Evolutionary conservation across 2,888 invertebrate genomes (phyloP).

Genomic region (Agrotis segetum): DNA sequence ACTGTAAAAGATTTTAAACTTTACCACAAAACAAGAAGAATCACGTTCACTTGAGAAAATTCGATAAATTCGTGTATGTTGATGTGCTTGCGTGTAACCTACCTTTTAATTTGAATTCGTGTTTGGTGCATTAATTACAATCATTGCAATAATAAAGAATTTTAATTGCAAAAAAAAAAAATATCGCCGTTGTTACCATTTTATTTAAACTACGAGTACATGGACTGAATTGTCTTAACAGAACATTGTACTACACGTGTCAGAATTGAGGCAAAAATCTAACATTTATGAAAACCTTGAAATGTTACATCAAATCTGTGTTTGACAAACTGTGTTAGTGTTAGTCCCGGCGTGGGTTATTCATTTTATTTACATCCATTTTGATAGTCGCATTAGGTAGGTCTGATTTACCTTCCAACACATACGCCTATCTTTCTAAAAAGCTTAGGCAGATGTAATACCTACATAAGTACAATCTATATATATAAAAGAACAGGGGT

Average conservation of each 20-base stretch:
- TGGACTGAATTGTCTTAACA: neutral
- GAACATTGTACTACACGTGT: neutral
- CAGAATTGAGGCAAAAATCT: neutral
- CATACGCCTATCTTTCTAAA: neutral
- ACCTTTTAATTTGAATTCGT: too few species aligned
- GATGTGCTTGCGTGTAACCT: too few species aligned
- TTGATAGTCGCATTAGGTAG: conserved; percentile 5
- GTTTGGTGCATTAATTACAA: too few species aligned
- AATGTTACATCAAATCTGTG: neutral
- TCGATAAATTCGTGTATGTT: too few species aligned
- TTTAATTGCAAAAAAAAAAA: too few species aligned
- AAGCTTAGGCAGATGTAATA: neutral
- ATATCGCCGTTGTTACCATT: neutral
- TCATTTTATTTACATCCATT: conserved; percentile 10
- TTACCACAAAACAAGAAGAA: too few species aligned
- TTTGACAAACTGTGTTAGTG: conserved; percentile 8
- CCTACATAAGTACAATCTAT: too few species aligned
- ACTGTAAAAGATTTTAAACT: too few species aligned
- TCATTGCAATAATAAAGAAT: too few species aligned
- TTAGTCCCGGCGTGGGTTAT: conserved; percentile 2
- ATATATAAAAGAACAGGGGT: too few species aligned
- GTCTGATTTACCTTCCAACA: conserved; percentile 5
- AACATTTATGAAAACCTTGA: conserved; percentile 19
- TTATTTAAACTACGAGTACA: neutral
- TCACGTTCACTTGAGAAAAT: too few species aligned